phyloP scores from a whole-genome alignment of 2,797 vertebrate genomes.

The Florisuga fusca region DNA sequence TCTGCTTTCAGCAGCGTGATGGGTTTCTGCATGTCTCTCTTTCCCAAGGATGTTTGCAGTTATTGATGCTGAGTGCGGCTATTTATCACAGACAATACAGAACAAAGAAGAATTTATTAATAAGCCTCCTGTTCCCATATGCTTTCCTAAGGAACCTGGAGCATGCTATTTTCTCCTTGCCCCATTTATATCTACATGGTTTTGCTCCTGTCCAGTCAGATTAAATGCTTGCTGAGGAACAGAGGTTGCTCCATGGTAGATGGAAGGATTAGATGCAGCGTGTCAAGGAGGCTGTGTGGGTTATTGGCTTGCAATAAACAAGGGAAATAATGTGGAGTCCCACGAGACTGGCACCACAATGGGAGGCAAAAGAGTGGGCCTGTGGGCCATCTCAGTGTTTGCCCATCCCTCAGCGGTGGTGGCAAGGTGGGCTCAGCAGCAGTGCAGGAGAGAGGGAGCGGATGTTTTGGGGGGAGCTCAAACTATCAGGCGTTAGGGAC shows the following conservation, averaged over 20 bases:
- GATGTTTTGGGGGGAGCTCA: background rate
- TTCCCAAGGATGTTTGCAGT: slow-evolving; percentile 68
- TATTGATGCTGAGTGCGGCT: slow-evolving; percentile 59
- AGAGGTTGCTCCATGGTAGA: background rate
- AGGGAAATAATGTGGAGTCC: accelerated
- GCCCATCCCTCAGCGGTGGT: background rate
- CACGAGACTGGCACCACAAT: accelerated
- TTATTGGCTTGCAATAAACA: background rate
- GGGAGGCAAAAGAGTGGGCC: background rate
- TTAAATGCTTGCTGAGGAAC: slow-evolving; percentile 15
- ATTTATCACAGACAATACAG: slow-evolving; percentile 67
- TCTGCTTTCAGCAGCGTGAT: slow-evolving; percentile 21
- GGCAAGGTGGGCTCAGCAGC: background rate
- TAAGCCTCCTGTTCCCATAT: slow-evolving; percentile 32
- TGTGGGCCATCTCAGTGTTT: background rate
- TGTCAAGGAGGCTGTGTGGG: accelerated
- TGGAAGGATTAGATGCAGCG: background rate
- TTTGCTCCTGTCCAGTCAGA: slow-evolving; percentile 33
- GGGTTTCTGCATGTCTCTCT: slow-evolving; percentile 37
- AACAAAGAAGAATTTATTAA: slow-evolving; percentile 73
- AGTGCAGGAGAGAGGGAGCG: background rate
- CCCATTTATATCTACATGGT: background rate
- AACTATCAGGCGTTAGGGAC: background rate
- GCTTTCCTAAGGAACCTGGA: slow-evolving; percentile 13
- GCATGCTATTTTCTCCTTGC: slow-evolving; percentile 42